phyloP scores from a whole-genome alignment of 1,140 invertebrate species.

The Heliconius melpomene region DNA sequence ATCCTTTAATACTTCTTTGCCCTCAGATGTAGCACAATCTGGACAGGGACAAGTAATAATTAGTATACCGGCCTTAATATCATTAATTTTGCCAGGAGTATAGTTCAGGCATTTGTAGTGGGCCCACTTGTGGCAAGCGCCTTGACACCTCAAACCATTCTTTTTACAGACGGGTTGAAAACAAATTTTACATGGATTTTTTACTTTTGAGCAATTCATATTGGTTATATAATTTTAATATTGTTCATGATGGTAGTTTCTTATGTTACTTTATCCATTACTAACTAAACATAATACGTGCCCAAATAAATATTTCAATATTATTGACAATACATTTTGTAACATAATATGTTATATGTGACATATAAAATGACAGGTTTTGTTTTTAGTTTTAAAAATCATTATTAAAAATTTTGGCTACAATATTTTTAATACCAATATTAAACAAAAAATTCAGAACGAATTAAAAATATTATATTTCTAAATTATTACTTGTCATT shows the following conservation, averaged over 20 bases:
- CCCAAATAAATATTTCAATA: background rate
- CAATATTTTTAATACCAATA: no score
- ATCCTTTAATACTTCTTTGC: slow-evolving; percentile 45
- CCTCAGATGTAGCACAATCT: slow-evolving; percentile 48
- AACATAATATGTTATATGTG: background rate
- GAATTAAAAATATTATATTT: background rate
- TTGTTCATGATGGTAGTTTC: background rate
- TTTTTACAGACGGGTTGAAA: slow-evolving; percentile 50
- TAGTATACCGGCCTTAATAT: slow-evolving; percentile 59
- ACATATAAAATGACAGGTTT: background rate
- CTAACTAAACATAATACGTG: background rate
- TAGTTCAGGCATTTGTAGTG: slow-evolving; percentile 66
- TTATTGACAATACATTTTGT: background rate
- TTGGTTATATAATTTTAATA: slow-evolving; percentile 12
- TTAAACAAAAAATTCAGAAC: background rate
- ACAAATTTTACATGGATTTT: slow-evolving; percentile 69
- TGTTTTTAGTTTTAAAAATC: background rate
- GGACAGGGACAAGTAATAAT: slow-evolving; percentile 64
- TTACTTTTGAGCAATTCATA: slow-evolving; percentile 56
- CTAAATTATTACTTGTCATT: background rate
- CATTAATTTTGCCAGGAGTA: slow-evolving; percentile 60
- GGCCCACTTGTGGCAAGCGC: slow-evolving; percentile 66
- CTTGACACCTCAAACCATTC: slow-evolving; percentile 63
- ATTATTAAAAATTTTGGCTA: background rate
- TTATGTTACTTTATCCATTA: background rate